Base-by-base conservation (phyloP, 2,113 vertebrate species). In the Ciconia boyciana region DNA sequence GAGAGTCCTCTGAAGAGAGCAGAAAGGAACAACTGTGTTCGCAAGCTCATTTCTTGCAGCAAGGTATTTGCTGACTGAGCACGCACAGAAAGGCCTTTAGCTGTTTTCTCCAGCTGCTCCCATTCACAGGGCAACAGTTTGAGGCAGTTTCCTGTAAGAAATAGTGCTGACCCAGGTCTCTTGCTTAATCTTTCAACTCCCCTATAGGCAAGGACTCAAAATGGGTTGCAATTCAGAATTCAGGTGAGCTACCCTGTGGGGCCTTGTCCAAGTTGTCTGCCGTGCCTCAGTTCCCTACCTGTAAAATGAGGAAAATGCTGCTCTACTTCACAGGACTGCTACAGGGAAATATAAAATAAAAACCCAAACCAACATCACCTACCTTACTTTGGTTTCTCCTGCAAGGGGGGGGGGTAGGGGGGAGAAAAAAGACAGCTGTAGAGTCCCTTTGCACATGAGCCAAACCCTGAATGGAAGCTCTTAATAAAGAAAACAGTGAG, bases 1-100 rank as follows among this genome's bases (percentile, higher is more conserved):
- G 75, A 76, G 77, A 92, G 36, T 74, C 78, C 48, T 89, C 83
- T 90, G 83, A 96, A 89, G 60, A 58, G 51, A 85, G 84, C 84
- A 89, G 81, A 92, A 83, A 75, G 69, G 26, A 88, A 72, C 66
- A 62, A 72, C 46, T 31, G 36, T 5, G 3, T 71, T 87, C 8
- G 4, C 1, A 4, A 77, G 55, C 74, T 92, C 18, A 29, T 83
- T 91, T 95, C 54, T 91, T 89, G 87, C 85, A 90, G 82, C 16
- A 22, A 83, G 41, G 70, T 92, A 93, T 92, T 84, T 86, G 87
- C 93, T 96, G 95, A 91, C 81, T 68, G 58, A 87, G 83, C 83
- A 46, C 1, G 2, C 49, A 77, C 70, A 85, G 70, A 74, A 80
- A 43, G 65, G 85, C 80, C 69, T 94, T 81, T 60, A 72, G 80